Base-by-base conservation (phyloP, 2,888 invertebrate species). In the Danaus chrysippus region DNA sequence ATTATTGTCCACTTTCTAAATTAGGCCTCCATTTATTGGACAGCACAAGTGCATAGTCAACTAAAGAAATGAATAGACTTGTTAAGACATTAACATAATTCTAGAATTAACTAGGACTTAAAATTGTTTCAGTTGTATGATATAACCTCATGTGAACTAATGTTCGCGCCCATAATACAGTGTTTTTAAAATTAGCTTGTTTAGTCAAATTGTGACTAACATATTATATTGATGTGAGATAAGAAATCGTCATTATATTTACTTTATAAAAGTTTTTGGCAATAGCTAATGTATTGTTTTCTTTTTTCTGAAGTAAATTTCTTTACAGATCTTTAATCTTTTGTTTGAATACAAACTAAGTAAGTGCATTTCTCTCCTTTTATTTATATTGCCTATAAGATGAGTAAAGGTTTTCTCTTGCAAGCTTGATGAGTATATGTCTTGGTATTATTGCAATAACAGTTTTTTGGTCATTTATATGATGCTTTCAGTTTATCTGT, bases 21-120 rank as follows among this genome's bases (percentile, higher is more conserved):
- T 74, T 46, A 46, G 74, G 73, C 76, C 74, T n/a, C 70, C 54
- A 71, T 71, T 70, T 70, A 72, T 74, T 71, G 78, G 79, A 79
- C 79, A 72, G 85, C 86, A 87, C 87, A 87, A 88, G 83, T 83
- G 82, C 81, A 83, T 78, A 78, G 66, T 59, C 63, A 59, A 64
- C 56, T 44, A 61, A 68, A 64, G 64, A 66, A 79, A 75, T 73
- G 73, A 70, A 74, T 80, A 77, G 77, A 75, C 61, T 60, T 65
- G 41, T 70, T 78, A 79, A 76, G 76, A 78, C 78, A 78, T 78
- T 80, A 78, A 78, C 74, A n/a, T n/a, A n/a, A 76, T 74, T 75
- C 71, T 76, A 72, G 46, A 60, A 67, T 61, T 44, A 43, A 41
- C 53, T 59, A 54, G 49, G 43, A 54, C 34, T 60, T 17, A 61